A percentile compares a stretch with the other conserved stretches of the same genome.
Conservation (phyloP, 2,888 invertebrate species). For the Amiota minor region DNA sequence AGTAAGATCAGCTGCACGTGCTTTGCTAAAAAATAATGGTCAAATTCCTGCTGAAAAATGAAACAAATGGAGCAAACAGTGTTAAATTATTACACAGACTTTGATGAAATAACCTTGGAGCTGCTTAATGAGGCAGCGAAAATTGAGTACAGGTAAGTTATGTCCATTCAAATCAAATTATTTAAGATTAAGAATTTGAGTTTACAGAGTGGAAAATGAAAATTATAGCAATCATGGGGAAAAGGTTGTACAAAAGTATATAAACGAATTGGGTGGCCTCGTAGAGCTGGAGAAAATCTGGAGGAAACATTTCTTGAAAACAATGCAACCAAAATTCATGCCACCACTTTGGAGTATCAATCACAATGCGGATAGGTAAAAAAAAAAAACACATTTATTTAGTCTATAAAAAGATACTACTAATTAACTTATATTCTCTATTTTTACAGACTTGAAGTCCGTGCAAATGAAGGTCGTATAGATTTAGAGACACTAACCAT, state of each 20-base stretch:
- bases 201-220: slow-evolving; percentile 73
- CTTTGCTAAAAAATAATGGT: slow-evolving; percentile 73
- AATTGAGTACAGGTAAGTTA: slow-evolving; percentile 75
- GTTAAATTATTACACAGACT: slow-evolving; percentile 75
- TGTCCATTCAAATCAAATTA: background rate
- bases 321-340: slow-evolving; percentile 82
- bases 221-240: slow-evolving; percentile 76
- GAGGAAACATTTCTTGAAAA: slow-evolving; percentile 83
- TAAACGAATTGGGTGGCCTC: slow-evolving; percentile 76
- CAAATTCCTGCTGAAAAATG: slow-evolving; percentile 76
- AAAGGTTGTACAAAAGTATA: slow-evolving; percentile 78
- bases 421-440: background rate
- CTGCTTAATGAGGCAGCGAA: slow-evolving; percentile 75
- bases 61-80: slow-evolving; percentile 75
- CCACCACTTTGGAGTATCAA: slow-evolving; percentile 85
- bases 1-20: slow-evolving; percentile 78
- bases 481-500: slow-evolving; percentile 70
- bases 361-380: slow-evolving; percentile 80
- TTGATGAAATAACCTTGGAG: slow-evolving; percentile 73
- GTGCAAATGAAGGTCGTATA: slow-evolving; percentile 75
- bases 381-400: slow-evolving; percentile 21
- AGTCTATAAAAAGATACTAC: background rate
- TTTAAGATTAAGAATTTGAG: too few relatives aligned
- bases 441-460: slow-evolving; percentile 74
- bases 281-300: slow-evolving; percentile 81